phyloP scores from a whole-genome alignment of 1,140 invertebrate species.

The Bicyclus anynana region DNA sequence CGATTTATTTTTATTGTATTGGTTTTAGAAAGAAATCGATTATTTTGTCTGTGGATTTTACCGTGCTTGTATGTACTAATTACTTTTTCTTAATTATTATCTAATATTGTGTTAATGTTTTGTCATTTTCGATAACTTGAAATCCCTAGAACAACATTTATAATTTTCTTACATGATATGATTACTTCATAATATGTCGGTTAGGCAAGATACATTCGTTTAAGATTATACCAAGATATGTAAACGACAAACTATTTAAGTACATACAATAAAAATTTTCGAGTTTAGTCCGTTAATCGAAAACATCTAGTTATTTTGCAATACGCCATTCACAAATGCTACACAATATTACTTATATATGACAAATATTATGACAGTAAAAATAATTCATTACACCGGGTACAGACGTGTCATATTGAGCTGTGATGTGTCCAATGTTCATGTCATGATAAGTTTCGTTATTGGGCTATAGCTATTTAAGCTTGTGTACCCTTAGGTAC shows the following conservation, averaged over 20 bases:
- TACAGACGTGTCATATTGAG: too few relatives aligned
- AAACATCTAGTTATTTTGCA: constrained; percentile 17
- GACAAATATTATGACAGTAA: constrained; percentile 47
- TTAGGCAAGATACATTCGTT: constrained; percentile 19
- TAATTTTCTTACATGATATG: constrained; percentile 28
- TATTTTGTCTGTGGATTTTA: too few relatives aligned
- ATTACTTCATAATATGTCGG: constrained; percentile 27
- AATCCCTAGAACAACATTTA: constrained; percentile 3
- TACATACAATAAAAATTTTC: constrained; percentile 18
- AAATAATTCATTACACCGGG: constrained; percentile 46
- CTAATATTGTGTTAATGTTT: too few relatives aligned
- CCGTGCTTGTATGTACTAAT: too few relatives aligned
- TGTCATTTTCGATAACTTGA: constrained; percentile 2
- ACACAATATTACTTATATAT: background rate
- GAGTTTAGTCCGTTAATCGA: constrained; percentile 12
- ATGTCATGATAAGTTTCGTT: too few relatives aligned
- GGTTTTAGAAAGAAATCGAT: background rate
- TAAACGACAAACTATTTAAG: constrained; percentile 21
- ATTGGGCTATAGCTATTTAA: too few relatives aligned
- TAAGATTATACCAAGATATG: constrained; percentile 27
- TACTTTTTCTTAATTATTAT: too few relatives aligned
- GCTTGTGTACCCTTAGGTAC: too few relatives aligned
- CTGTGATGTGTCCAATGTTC: too few relatives aligned
- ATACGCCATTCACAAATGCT: constrained; percentile 31
- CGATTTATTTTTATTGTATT: too few relatives aligned